A percentile compares a stretch with the other conserved stretches of the same genome.
phyloP scores from a whole-genome alignment of 2,113 vertebrate genomes.

The Prochilodus magdalenae region DNA sequence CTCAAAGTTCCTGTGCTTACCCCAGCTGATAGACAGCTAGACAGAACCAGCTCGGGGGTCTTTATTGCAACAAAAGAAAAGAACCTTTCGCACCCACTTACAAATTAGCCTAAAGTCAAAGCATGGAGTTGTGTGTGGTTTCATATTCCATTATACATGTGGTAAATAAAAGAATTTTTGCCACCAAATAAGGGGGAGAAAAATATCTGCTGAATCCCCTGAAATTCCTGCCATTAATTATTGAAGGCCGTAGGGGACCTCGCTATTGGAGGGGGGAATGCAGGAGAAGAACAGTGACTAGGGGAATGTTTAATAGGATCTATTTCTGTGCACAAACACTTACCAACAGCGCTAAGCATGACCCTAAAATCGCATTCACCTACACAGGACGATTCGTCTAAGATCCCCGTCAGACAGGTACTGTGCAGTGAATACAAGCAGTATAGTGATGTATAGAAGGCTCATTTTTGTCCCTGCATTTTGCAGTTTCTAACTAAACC shows the following conservation, averaged over 20 bases:
- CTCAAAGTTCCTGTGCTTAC: background rate
- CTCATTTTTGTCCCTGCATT: background rate
- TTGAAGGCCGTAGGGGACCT: conserved; percentile 87
- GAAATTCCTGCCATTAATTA: conserved; percentile 91
- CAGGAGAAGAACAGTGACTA: conserved; percentile 82
- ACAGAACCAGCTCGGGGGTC: conserved; percentile 38
- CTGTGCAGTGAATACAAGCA: background rate
- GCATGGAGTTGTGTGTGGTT: conserved; percentile 76
- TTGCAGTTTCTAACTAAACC: background rate
- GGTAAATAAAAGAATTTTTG: conserved; percentile 86
- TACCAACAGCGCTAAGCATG: conserved; percentile 49
- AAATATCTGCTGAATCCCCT: conserved; percentile 85
- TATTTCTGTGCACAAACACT: conserved; percentile 72
- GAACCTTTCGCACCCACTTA: conserved; percentile 57
- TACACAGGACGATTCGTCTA: background rate
- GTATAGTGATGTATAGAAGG: background rate
- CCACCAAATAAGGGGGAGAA: conserved; percentile 82
- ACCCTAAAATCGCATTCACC: background rate
- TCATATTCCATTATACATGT: conserved; percentile 84
- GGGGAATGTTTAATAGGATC: conserved; percentile 82
- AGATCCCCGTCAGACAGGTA: background rate
- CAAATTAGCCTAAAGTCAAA: conserved; percentile 83
- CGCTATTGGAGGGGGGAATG: conserved; percentile 82
- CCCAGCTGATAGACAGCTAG: background rate
- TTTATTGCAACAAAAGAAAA: conserved; percentile 59